Percentiles rank a stretch among this genome's conserved stretches.
These are phyloP conservation scores for Drosophila kanekoi DNA, from an alignment of 2,888 invertebrate genomes.

Conservation along the genomic window DNA sequence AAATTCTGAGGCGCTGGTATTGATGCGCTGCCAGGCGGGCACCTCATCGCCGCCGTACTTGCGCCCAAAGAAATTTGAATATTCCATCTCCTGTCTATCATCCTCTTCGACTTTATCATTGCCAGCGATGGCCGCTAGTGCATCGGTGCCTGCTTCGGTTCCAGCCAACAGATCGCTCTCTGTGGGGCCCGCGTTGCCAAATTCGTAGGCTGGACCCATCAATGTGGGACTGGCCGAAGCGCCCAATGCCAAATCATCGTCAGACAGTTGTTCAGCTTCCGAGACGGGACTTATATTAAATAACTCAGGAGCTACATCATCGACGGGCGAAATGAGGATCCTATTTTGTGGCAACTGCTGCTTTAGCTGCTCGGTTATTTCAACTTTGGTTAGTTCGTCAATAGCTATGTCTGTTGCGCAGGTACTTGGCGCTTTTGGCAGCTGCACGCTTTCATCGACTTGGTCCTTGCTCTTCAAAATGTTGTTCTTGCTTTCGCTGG, in stretches of 20 bases:
- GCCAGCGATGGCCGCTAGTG: constrained; percentile 2
- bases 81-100: constrained; percentile 22
- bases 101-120: constrained; percentile 29
- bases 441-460: constrained; percentile 18
- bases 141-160: constrained; percentile 17
- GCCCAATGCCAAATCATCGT: constrained; percentile 84
- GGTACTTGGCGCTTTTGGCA: constrained; percentile 5
- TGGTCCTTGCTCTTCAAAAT: constrained; percentile 8
- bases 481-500: constrained; percentile 28
- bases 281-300: constrained; percentile 82
- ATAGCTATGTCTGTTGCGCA: constrained; percentile 12
- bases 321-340: constrained; percentile 53
- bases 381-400: constrained; percentile 51
- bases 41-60: constrained; percentile 67
- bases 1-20: constrained; percentile 37
- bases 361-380: constrained; percentile 47
- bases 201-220: constrained; percentile 40
- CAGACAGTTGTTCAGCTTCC: constrained; percentile 81
- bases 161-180: constrained; percentile 38
- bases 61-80: constrained; percentile 53
- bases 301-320: constrained; percentile 67
- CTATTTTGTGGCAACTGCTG: constrained; percentile 40
- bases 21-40: constrained; percentile 39
- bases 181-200: constrained; percentile 37
- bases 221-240: constrained; percentile 85